Base-by-base conservation (phyloP, 1,140 invertebrate species). In the Drosophila suzukii region DNA sequence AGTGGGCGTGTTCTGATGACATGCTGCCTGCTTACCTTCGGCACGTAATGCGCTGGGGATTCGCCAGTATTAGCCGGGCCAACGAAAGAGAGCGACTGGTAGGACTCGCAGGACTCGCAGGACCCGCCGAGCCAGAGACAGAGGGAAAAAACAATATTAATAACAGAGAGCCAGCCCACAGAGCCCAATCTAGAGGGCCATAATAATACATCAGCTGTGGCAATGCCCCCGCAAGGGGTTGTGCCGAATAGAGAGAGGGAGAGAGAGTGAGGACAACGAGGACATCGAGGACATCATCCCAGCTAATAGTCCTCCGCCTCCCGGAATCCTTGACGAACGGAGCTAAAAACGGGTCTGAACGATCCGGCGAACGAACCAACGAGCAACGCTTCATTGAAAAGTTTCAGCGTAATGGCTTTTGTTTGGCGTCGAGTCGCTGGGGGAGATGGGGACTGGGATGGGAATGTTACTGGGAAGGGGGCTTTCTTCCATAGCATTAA, bases 381-480 rank as follows among this genome's bases (percentile, higher is more conserved):
- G 59, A 68, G 65, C 65, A 51, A 68, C 81, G 83, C 84, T 89
- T 89, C 84, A 89, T 89, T 89, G 84, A 89, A 89, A 89, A 89
- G 84, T 89, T 89, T 88, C 77, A 84, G 77, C 85, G 80, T 89
- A 89, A 89, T 89, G 84, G 84, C 84, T 89, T 84, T 89, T 89
- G 83, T 88, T 89, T 78, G 80, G 80, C 68, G 71, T 76, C 78
- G 75, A 55, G 49, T 75, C 60, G 59, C 54, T 59, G 72, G 38
- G 24, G 65, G 32, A 53, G 62, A 30, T 10, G 38, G 43, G 24
- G n/a, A 49, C 6, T n/a, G 41, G 36, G 32, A 59, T 43, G 61
- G 43, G 62, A 60, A 32, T 17, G 39, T 13, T 4, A 20, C 11
- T 17, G 17, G 43, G 17, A 30, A n/a, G 12, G 24, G 30, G 46